Base-by-base conservation (phyloP, 1,140 invertebrate genomes). In the Geopemphigus sp. region DNA sequence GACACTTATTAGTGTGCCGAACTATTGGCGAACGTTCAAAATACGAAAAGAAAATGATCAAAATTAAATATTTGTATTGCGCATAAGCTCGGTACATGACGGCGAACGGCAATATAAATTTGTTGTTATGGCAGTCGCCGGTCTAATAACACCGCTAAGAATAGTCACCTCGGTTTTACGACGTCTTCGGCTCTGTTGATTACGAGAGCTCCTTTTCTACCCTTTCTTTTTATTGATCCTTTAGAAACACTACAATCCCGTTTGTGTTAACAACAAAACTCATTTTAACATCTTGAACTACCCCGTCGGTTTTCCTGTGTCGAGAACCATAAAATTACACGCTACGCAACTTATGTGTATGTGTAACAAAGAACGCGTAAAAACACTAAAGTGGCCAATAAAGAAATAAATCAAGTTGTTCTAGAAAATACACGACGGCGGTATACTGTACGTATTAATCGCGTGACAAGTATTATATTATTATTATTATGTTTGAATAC, bases 181-280 rank as follows among this genome's bases (percentile, higher is more conserved):
- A 68, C 39, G 22, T 68, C 66, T 26, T 50, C 66, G 50, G 22
- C 47, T 47, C 39, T 12, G 64, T 68, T 68, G 45, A 68, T 68
- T 68, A 68, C 10, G 66, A 22, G 19, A 26, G 22, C 39, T 68
- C 19, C 0, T 68, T 68, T 50, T 50, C 45, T 50, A 14, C 50
- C 66, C 22, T 50, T 68, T 68, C 22, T 68, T 66, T 68, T 68
- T 68, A 68, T 68, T 68, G 39, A 68, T 68, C 66, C 39, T 22
- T 17, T 24, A 50, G 66, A 26, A 68, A 68, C n/a, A n/a, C 66
- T 50, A 5, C 66, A 50, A 50, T 50, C 66, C 17, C 22, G 22
- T 47, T 24, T 17, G 17, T 68, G 66, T 68, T 26, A 68, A 50
- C 45, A 68, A 50, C 45, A 26, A 50, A 50, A 68, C 45, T 22